These are phyloP conservation scores for Irena cyanogastra DNA, from an alignment of 2,113 vertebrate genomes.

Conservation along the genomic window DNA sequence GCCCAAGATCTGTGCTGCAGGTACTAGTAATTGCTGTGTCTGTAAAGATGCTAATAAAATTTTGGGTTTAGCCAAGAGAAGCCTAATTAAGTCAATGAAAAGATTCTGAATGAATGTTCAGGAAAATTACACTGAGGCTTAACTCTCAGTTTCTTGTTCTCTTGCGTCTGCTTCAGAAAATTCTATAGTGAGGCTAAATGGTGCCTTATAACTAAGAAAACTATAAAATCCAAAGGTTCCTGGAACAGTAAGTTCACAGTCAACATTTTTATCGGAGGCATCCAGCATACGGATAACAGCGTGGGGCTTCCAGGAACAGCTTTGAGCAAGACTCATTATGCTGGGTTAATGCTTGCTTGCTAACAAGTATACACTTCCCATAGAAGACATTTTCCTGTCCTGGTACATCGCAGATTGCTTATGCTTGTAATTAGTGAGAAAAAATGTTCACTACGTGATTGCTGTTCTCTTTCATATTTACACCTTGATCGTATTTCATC, in stretches of 20 bases:
- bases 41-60: not conserved
- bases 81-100: not conserved
- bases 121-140: not conserved
- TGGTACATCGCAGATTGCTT: not conserved
- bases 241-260: not conserved
- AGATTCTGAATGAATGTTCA: not conserved
- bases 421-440: not conserved
- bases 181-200: not conserved
- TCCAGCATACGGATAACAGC: conserved; percentile 41
- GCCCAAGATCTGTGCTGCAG: not conserved
- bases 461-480: not conserved
- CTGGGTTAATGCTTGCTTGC: not conserved
- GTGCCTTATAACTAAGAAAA: not conserved
- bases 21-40: not conserved
- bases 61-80: not conserved
- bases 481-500: not conserved
- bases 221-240: not conserved
- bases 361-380: not conserved
- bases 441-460: not conserved
- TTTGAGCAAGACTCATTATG: not conserved
- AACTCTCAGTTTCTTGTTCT: not conserved
- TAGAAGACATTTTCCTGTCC: not conserved
- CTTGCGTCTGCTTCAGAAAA: not conserved
- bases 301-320: not conserved
- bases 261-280: not conserved